Percentiles rank a stretch among this genome's conserved stretches.
These are phyloP conservation scores for Triplophysa rosa DNA, from an alignment of 2,113 vertebrate genomes.

Conservation along the genomic window DNA sequence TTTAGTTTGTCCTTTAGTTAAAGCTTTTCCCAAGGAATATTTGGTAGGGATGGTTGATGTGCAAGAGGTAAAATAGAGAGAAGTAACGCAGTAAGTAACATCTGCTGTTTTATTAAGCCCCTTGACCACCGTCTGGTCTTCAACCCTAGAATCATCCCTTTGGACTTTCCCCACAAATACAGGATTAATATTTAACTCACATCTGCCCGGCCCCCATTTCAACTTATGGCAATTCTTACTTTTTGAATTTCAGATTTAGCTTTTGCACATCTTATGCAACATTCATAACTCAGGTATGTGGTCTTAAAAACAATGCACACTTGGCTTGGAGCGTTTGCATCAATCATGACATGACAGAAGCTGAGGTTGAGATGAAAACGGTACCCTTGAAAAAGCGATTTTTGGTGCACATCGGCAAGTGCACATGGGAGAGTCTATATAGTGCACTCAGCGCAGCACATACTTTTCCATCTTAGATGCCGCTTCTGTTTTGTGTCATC, in stretches of 20 bases:
- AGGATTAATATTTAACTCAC: slow-evolving; percentile 59
- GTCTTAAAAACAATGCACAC: slow-evolving; percentile 68
- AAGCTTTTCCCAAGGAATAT: slow-evolving; percentile 45
- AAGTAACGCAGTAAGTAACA: background rate
- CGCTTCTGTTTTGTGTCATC: slow-evolving; percentile 13
- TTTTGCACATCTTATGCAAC: slow-evolving; percentile 64
- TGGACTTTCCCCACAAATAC: slow-evolving; percentile 32
- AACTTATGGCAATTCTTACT: slow-evolving; percentile 52
- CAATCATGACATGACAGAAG: slow-evolving; percentile 62
- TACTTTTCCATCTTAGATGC: background rate
- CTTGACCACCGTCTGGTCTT: slow-evolving; percentile 8
- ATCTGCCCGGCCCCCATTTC: slow-evolving; percentile 42
- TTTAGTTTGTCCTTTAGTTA: slow-evolving; percentile 50
- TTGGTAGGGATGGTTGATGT: background rate
- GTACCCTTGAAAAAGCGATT: slow-evolving; percentile 57
- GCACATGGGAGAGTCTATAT: slow-evolving; percentile 32
- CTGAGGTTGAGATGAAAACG: slow-evolving; percentile 59
- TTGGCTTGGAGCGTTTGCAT: slow-evolving; percentile 60
- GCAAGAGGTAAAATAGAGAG: background rate
- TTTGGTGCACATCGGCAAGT: slow-evolving; percentile 49
- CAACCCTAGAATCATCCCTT: slow-evolving; percentile 23
- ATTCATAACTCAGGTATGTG: slow-evolving; percentile 72
- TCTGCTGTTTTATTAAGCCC: background rate
- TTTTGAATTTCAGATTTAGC: slow-evolving; percentile 59
- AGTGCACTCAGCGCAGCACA: slow-evolving; percentile 16